Percentiles rank a stretch among this genome's conserved stretches.
phyloP scores from a whole-genome alignment of 1,140 invertebrate genomes.

The Chironomus tepperi region DNA sequence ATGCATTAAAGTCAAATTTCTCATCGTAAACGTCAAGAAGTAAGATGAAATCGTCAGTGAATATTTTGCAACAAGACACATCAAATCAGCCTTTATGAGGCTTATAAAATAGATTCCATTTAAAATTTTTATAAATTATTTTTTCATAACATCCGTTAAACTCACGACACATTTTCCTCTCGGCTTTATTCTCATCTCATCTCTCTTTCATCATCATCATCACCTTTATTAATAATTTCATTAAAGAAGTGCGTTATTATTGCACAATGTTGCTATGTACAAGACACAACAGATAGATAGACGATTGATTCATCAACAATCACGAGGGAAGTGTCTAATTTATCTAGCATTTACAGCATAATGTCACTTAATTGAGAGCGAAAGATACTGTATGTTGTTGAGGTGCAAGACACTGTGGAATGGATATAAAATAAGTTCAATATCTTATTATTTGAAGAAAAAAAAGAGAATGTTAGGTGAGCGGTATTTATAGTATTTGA shows the following conservation, averaged over 20 bases:
- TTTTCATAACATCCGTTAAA: slow-evolving; percentile 13
- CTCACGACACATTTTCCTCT: not conserved
- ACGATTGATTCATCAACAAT: not conserved
- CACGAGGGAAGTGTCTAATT: not conserved
- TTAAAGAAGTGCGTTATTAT: not conserved
- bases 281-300: not conserved
- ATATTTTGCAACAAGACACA: too few relatives aligned
- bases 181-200: too few relatives aligned
- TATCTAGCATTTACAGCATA: not conserved
- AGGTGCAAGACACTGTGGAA: not conserved
- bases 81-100: not conserved
- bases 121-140: not conserved
- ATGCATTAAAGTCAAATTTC: too few relatives aligned
- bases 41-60: too few relatives aligned
- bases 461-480: not conserved
- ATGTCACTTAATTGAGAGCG: not conserved
- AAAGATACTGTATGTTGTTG: too few relatives aligned
- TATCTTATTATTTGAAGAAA: not conserved
- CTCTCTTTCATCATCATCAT: not conserved
- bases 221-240: not conserved
- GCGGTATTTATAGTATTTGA: slow-evolving; percentile 2
- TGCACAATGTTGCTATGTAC: not conserved
- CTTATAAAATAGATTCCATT: not conserved
- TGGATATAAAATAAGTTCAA: not conserved
- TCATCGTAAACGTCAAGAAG: too few relatives aligned